Conservation (phyloP, 2,113 vertebrate species). For the Anser cygnoides region DNA sequence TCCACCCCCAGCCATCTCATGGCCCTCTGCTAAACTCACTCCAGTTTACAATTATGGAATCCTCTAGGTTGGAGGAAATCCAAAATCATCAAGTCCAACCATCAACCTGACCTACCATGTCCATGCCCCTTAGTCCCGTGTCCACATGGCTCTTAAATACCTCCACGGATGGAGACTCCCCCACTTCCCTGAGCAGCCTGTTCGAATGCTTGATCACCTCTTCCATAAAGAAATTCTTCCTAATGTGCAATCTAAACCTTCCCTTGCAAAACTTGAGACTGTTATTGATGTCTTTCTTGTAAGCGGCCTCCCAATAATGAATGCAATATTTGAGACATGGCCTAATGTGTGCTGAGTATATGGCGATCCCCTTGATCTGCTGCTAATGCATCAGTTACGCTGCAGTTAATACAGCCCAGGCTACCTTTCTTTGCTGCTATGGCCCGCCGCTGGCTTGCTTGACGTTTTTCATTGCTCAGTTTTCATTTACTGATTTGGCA, state of each 20-base stretch:
- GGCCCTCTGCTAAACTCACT: not conserved
- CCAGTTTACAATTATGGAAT: not conserved
- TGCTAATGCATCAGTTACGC: not conserved
- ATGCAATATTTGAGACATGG: not conserved
- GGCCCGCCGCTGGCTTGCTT: not conserved
- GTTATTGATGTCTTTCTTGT: not conserved
- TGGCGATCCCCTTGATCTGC: not conserved
- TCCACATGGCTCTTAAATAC: not conserved
- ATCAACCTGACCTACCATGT: not conserved
- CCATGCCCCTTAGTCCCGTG: not conserved
- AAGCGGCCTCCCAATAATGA: not conserved
- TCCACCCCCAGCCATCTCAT: not conserved
- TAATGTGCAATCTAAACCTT: not conserved
- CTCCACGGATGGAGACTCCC: not conserved
- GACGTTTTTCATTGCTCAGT: not conserved
- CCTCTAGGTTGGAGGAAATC: not conserved
- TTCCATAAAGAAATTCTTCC: not conserved
- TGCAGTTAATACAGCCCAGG: not conserved
- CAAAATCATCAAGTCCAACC: not conserved
- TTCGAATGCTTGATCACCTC: not conserved
- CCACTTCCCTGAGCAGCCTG: not conserved
- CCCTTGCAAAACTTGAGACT: not conserved
- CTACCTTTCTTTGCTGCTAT: not conserved
- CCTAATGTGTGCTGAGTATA: not conserved
- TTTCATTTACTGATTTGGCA: not conserved